Evolutionary conservation across 2,113 vertebrate species (phyloP), one percentile per base, ranked within the genome.

Genomic region (Tachysurus vachellii): DNA sequence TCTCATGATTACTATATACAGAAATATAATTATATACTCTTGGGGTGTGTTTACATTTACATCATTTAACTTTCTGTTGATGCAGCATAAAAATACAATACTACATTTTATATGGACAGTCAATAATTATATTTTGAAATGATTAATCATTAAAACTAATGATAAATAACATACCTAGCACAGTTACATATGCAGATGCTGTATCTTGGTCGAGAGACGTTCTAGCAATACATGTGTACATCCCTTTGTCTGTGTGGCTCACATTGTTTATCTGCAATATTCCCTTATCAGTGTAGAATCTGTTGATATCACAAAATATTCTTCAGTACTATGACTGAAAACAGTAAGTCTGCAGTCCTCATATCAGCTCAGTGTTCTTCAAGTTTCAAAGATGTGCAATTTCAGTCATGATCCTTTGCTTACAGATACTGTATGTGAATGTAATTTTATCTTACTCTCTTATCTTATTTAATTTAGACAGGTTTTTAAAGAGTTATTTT

Each of bases 261-360:
- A 98, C 95, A 0, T 96, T 96, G 90, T 93, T 88, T 82, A 99
- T 96, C 66, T 95, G 95, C 90, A 99, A 92, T 0, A 92, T 95
- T 4, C 95, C 94, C 3, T 93, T 92, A 1, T 94, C 93, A 76
- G 93, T 87, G 50, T 92, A 89, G 90, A 92, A 94, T 85, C 95
- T 96, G 88, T 0, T 75, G 9, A 83, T 10, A 54, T 26, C 14
- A 21, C 17, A 73, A 70, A 5, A 66, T 42, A 61, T 44, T 56
- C 53, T 61, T 44, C 36, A 82, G 16, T n/a, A 28, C 13, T 77
- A 54, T 28, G 5, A 28, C 5, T 59, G 10, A 17, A 12, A 80
- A 21, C 19, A 80, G 13, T 36, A 36, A 23, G 11, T 10, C 23
- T 31, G 31, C 42, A 53, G 26, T 53, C 75, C 23, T 28, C 75